Evolutionary conservation across 1,140 invertebrate genomes (phyloP).

Genomic region (Cecropterus lyciades): DNA sequence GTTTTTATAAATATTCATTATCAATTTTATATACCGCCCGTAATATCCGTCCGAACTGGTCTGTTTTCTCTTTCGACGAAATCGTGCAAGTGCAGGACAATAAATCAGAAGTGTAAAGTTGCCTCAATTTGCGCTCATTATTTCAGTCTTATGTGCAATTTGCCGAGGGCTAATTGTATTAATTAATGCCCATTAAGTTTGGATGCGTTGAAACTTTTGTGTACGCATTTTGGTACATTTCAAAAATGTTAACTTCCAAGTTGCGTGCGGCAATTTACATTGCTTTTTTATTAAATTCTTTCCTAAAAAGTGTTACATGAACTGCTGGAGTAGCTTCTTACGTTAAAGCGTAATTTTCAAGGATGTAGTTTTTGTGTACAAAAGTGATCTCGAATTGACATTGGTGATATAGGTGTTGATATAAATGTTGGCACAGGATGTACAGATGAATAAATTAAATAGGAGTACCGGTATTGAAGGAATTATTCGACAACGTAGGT

Average conservation of each 20-base stretch:
- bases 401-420: no score
- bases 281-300: constrained; percentile 21
- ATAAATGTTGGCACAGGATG: no score
- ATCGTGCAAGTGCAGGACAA: constrained; percentile 78
- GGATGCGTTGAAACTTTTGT: constrained; percentile 59
- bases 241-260: constrained; percentile 45
- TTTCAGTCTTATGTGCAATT: constrained; percentile 80
- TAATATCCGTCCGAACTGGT: constrained; percentile 76
- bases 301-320: constrained; percentile 20
- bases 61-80: constrained; percentile 82
- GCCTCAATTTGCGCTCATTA: constrained; percentile 81
- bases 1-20: constrained; percentile 81
- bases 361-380: no score
- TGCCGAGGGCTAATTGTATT: constrained; percentile 82
- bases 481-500: no score
- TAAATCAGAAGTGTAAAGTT: constrained; percentile 83
- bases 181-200: constrained; percentile 79
- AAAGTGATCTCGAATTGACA: no score
- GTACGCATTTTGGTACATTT: constrained; percentile 52
- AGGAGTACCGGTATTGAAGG: no score
- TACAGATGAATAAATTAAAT: no score
- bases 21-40: constrained; percentile 75
- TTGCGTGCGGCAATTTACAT: constrained; percentile 21
- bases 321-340: neutral
- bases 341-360: no score